Evolutionary conservation across 2,113 vertebrate species (phyloP), one percentile per base, ranked within the genome.

Genomic region (Nibea coibor): DNA sequence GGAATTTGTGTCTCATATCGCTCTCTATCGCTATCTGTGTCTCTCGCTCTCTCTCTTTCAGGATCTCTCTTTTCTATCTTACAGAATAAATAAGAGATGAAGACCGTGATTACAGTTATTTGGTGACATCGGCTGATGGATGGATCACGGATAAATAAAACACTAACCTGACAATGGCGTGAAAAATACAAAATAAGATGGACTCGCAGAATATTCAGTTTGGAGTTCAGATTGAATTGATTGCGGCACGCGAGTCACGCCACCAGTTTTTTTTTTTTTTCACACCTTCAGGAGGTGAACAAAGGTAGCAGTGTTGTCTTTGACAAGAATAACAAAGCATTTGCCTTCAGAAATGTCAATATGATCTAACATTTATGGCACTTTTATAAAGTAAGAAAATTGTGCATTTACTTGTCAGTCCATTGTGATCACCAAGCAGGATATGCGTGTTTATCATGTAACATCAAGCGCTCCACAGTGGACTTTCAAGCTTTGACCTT

Each of bases 1-100:
- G 64, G 51, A 59, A 6, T 57, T 65, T 58, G 26, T 19, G 14
- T 80, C 84, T 67, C n/a, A 35, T 63, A 35, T 35, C 31, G 4
- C 61, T 65, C 24, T 68, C 59, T n/a, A 6, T 81, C 57, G 15
- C 43, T 57, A 70, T 47, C 43, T 43, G 22, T 47, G 69, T 77
- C 80, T 81, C 80, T 12, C 43, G 0, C 14, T 3, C 64, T 75
- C 82, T 81, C 80, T 15, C 43, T 14, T 15, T 11, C 61, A 47
- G 51, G 57, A 58, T 77, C 66, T 51, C 42, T 17, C 50, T 19
- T 63, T 22, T 59, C 80, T 6, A 72, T 80, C 62, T 65, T 42
- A 45, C 16, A 10, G 61, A 72, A 88, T 80, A 73, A 86, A 89
- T 81, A 77, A 76, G 47, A 67, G 42, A 85, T 72, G 68, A 75